A percentile compares a stretch with the other conserved stretches of the same genome.
phyloP scores from a whole-genome alignment of 1,140 invertebrate genomes.

The Sitodiplosis mosellana region DNA sequence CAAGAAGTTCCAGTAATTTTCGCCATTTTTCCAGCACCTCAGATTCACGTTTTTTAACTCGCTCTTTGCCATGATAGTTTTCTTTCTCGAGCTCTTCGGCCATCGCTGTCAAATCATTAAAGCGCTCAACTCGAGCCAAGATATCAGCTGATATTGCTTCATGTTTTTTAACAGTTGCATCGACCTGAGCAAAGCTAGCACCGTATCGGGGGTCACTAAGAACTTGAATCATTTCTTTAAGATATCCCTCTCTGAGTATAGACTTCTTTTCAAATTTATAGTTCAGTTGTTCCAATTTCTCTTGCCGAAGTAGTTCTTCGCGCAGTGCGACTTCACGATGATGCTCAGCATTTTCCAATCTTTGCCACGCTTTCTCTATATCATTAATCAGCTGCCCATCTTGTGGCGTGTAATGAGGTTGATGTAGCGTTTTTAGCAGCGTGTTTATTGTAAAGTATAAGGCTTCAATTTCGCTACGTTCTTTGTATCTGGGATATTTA shows the following conservation, averaged over 20 bases:
- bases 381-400: slow-evolving; percentile 86
- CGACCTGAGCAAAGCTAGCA: slow-evolving; percentile 78
- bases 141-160: slow-evolving; percentile 97
- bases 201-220: slow-evolving; percentile 82
- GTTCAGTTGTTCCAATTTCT: slow-evolving; percentile 85
- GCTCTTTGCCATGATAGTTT: slow-evolving; percentile 78
- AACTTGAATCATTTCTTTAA: slow-evolving; percentile 97
- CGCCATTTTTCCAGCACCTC: slow-evolving; percentile 80
- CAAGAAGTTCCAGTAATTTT: slow-evolving; percentile 63
- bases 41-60: slow-evolving; percentile 61
- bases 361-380: slow-evolving; percentile 82
- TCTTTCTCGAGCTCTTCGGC: slow-evolving; percentile 77
- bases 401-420: slow-evolving; percentile 73
- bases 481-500: slow-evolving; percentile 54
- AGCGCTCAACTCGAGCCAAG: slow-evolving; percentile 80
- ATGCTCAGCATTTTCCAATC: slow-evolving; percentile 88
- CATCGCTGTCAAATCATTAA: slow-evolving; percentile 82
- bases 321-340: slow-evolving; percentile 79
- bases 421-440: slow-evolving; percentile 79
- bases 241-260: slow-evolving; percentile 75
- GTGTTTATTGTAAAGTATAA: slow-evolving; percentile 95
- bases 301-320: slow-evolving; percentile 80
- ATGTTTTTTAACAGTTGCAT: slow-evolving; percentile 95
- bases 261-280: slow-evolving; percentile 93
- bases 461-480: slow-evolving; percentile 92